Evolutionary conservation across 2,888 invertebrate genomes (phyloP).

Genomic region (Drosophila paramelanica): DNA sequence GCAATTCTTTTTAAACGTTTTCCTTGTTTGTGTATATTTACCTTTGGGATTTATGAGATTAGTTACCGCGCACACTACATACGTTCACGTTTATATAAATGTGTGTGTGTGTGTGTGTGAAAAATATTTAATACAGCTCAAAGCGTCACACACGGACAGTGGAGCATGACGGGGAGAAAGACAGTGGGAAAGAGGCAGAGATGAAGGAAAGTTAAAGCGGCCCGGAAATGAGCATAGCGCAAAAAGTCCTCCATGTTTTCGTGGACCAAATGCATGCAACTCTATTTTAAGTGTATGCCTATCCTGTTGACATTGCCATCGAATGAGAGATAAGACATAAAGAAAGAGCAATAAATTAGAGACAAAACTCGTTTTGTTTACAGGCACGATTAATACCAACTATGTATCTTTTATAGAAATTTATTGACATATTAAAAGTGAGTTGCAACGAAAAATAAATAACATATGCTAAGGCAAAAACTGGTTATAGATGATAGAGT

Average conservation of each 20-base stretch:
- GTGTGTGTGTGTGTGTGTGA: constrained; percentile 8
- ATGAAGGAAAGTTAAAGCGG: constrained; percentile 15
- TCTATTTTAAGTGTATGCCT: constrained; percentile 58
- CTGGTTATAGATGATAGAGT: not conserved
- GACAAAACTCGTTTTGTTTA: constrained; percentile 3
- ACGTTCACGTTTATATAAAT: not conserved
- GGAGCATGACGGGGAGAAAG: not conserved
- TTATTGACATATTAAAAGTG: not conserved
- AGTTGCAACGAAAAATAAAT: too few relatives aligned
- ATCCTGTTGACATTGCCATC: not conserved
- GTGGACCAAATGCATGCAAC: constrained; percentile 26
- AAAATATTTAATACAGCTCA: constrained; percentile 68
- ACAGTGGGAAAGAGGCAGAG: not conserved
- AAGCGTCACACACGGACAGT: constrained; percentile 40
- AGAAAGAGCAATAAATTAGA: not conserved
- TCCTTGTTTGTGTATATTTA: constrained; percentile 71
- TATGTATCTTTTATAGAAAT: not conserved
- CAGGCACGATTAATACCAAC: not conserved
- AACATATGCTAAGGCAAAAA: too few relatives aligned
- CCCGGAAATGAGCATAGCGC: constrained; percentile 14
- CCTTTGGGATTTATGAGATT: constrained; percentile 80
- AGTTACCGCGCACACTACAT: constrained; percentile 54
- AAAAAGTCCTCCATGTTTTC: constrained; percentile 39
- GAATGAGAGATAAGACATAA: not conserved
- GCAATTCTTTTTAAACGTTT: constrained; percentile 74